Conservation (phyloP, 64 coral and sea anemone species). For the Porites lutea region DNA sequence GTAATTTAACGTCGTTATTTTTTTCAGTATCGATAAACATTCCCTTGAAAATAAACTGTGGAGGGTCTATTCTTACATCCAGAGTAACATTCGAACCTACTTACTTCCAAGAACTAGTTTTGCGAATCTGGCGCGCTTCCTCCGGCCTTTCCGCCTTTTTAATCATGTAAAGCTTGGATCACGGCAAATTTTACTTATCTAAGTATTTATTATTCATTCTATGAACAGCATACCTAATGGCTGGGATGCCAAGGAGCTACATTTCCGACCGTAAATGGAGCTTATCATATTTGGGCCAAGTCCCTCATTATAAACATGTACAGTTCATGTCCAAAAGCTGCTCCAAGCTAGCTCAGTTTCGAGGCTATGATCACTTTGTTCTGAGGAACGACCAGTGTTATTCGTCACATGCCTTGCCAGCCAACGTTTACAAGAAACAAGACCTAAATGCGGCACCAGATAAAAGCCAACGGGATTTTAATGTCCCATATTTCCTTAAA, state of each 20-base stretch:
- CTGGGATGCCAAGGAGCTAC: neutral
- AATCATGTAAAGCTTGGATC: too few species aligned
- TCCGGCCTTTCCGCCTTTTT: too few species aligned
- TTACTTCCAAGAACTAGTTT: too few species aligned
- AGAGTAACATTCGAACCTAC: too few species aligned
- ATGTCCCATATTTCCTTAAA: neutral
- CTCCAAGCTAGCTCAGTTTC: neutral
- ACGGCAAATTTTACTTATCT: too few species aligned
- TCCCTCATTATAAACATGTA: neutral
- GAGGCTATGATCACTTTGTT: slow-evolving; percentile 20
- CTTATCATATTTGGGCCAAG: neutral
- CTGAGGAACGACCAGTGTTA: neutral
- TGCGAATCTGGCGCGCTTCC: too few species aligned
- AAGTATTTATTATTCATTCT: neutral
- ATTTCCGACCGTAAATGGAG: neutral
- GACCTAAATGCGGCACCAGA: neutral
- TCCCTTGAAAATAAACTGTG: too few species aligned
- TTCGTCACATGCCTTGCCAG: neutral
- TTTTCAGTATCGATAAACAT: too few species aligned
- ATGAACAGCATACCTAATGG: neutral
- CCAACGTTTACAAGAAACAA: neutral
- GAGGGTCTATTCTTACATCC: too few species aligned
- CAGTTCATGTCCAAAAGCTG: neutral
- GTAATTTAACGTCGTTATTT: too few species aligned
- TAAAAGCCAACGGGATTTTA: neutral